Conservation (phyloP, 2,797 vertebrate species). For the Dryobates pubescens region DNA sequence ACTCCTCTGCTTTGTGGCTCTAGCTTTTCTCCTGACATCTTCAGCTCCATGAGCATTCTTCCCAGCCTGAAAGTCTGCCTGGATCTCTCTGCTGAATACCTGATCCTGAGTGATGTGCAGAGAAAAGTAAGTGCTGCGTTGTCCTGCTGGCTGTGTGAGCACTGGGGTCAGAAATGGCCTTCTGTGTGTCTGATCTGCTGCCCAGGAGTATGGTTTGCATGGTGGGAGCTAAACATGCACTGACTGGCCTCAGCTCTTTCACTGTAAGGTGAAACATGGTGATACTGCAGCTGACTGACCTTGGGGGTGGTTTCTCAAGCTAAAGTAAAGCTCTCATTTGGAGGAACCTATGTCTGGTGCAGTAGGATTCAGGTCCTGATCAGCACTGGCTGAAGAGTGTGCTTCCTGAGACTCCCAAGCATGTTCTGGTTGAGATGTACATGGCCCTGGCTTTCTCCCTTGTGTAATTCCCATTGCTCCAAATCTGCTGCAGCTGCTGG, state of each 20-base stretch:
- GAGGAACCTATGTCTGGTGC: neutral
- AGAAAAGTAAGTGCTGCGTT: constrained; percentile 85
- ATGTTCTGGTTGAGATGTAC: no score
- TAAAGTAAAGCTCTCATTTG: neutral
- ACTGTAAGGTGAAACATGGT: neutral
- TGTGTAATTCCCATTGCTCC: neutral
- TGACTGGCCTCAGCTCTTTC: neutral
- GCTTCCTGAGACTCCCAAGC: no score
- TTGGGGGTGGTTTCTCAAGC: neutral
- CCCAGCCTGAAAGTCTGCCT: constrained; percentile 95
- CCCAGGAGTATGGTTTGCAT: neutral
- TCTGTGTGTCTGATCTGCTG: neutral
- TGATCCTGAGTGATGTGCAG: constrained; percentile 96
- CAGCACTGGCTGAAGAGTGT: no score
- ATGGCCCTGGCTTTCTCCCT: neutral
- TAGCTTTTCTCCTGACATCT: constrained; percentile 95
- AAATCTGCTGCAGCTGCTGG: neutral
- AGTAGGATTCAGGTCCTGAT: neutral
- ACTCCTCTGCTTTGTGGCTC: neutral
- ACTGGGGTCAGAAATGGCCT: neutral
- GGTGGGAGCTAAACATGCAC: neutral
- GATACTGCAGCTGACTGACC: neutral
- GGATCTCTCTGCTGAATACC: constrained; percentile 93
- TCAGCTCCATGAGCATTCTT: constrained; percentile 85
- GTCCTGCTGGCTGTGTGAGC: neutral